Conservation (phyloP, 2,888 invertebrate genomes). For the Empis stercorea region DNA sequence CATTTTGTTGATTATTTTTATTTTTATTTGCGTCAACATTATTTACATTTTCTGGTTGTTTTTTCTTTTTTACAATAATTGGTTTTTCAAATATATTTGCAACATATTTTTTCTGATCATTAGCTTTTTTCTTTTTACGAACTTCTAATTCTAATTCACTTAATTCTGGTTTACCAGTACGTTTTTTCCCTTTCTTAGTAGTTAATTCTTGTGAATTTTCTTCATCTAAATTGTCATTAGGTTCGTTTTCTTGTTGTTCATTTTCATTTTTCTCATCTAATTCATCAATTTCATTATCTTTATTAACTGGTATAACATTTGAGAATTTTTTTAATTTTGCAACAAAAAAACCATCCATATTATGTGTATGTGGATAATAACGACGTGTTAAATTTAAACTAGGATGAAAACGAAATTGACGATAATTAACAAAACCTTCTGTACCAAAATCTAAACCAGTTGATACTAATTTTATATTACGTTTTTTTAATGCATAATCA, state of each 20-base stretch:
- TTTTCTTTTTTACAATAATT: slow-evolving; percentile 22
- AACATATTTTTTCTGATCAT: slow-evolving; percentile 28
- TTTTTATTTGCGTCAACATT: not conserved
- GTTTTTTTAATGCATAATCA: slow-evolving; percentile 84
- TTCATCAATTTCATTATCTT: slow-evolving; percentile 28
- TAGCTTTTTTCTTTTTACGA: slow-evolving; percentile 29
- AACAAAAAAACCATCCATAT: slow-evolving; percentile 99
- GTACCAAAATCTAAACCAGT: slow-evolving; percentile 92
- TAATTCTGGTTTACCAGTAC: slow-evolving; percentile 28
- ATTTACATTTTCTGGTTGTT: slow-evolving; percentile 6
- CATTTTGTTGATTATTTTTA: not conserved
- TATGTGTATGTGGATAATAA: slow-evolving; percentile 96
- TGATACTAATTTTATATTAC: slow-evolving; percentile 86
- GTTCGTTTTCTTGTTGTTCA: slow-evolving; percentile 15
- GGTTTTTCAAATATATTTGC: slow-evolving; percentile 34
- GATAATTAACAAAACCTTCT: slow-evolving; percentile 84
- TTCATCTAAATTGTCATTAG: no score
- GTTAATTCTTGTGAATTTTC: slow-evolving; percentile 6
- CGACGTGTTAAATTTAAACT: slow-evolving; percentile 75
- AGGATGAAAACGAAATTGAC: slow-evolving; percentile 78
- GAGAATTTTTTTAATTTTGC: slow-evolving; percentile 96
- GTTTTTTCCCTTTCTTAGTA: slow-evolving; percentile 20
- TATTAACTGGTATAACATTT: slow-evolving; percentile 49
- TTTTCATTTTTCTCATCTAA: slow-evolving; percentile 16
- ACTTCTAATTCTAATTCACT: slow-evolving; percentile 24